These are phyloP conservation scores for Empidonax traillii DNA, from an alignment of 2,113 vertebrate genomes.

Conservation along the genomic window DNA sequence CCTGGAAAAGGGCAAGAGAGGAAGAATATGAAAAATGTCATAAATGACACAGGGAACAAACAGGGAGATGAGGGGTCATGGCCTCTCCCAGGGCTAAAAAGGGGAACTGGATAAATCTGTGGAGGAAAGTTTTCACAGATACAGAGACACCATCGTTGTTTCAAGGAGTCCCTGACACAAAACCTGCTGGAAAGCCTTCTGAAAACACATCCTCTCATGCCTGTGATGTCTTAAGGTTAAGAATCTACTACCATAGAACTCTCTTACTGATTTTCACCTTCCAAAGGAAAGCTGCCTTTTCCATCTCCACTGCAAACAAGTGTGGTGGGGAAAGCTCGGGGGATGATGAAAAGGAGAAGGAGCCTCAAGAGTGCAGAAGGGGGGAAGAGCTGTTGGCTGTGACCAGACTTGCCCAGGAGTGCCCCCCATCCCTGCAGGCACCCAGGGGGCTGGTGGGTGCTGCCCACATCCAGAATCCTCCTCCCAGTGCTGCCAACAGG, in stretches of 20 bases:
- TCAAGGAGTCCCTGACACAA: not conserved
- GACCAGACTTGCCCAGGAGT: not conserved
- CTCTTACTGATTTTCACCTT: not conserved
- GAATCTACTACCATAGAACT: not conserved
- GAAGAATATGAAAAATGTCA: not conserved
- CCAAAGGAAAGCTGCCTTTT: not conserved
- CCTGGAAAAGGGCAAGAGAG: not conserved
- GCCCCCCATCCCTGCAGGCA: not conserved
- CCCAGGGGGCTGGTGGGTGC: too few species aligned
- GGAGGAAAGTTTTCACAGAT: not conserved
- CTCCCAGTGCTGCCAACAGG: accelerated
- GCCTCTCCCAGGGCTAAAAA: not conserved
- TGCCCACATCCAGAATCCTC: not conserved
- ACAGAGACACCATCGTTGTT: not conserved
- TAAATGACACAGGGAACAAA: not conserved
- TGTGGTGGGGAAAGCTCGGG: not conserved
- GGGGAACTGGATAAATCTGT: not conserved
- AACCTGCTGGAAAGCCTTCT: not conserved
- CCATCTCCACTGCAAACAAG: not conserved
- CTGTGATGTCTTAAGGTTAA: not conserved
- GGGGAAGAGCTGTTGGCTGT: not conserved
- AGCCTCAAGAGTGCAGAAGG: not conserved
- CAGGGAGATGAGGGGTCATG: not conserved
- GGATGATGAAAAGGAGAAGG: not conserved
- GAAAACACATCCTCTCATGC: not conserved